Percentiles rank a stretch among this genome's conserved stretches.
phyloP scores from a whole-genome alignment of 2,113 vertebrate species.

The Tricholaema leucomelas region DNA sequence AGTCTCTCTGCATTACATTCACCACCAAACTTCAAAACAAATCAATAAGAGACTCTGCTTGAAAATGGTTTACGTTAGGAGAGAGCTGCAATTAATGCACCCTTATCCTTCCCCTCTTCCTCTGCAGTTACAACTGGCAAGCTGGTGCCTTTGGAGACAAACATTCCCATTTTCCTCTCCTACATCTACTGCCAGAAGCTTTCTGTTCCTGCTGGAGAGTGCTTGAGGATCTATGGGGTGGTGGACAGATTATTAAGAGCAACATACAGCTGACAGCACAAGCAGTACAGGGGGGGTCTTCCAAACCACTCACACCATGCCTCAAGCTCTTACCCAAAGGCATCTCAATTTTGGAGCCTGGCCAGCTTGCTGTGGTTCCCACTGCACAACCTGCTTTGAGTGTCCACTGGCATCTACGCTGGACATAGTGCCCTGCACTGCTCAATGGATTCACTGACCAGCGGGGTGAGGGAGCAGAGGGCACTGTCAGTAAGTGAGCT shows the following conservation, averaged over 20 bases:
- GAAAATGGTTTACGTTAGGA: neutral
- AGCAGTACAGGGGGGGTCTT: neutral
- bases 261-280: neutral
- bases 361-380: neutral
- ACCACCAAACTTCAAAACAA: conserved; percentile 89
- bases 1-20: conserved; percentile 99
- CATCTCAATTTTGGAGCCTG: neutral
- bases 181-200: neutral
- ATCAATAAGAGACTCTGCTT: conserved; percentile 8
- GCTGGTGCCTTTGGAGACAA: neutral
- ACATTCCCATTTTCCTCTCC: neutral
- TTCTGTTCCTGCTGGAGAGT: neutral
- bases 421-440: neutral
- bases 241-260: neutral
- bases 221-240: neutral
- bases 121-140: neutral
- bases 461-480: too few relatives aligned
- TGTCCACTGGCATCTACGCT: neutral
- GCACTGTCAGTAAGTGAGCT: too few relatives aligned
- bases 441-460: too few relatives aligned
- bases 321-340: neutral
- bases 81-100: neutral
- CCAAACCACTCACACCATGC: neutral
- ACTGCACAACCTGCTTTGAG: neutral
- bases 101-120: neutral